Base-by-base conservation (phyloP, 2,797 vertebrate species). In the Ispidina picta region DNA sequence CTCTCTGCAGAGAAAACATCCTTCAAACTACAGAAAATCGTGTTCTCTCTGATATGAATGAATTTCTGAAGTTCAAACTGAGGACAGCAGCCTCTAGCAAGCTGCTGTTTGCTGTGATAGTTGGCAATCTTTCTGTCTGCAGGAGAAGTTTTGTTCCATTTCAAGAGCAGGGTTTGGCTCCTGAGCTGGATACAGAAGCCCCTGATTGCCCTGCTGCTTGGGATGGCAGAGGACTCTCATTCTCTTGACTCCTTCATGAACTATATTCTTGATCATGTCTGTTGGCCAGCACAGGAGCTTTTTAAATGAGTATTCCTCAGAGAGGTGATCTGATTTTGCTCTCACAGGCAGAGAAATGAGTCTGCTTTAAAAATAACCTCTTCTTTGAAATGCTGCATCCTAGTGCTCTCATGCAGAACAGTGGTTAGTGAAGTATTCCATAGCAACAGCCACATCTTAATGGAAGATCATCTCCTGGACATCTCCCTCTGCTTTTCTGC, bases 401-500 rank as follows among this genome's bases (percentile, higher is more conserved):
- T 26, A 71, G 86, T 6, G 37, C 82, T 88, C 46, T 76, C 85
- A 89, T 73, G 85, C 77, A 93, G 91, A 92, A 70, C 64, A 84
- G 87, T 77, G 92, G 83, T 71, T 74, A 88, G 80, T 21, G 52
- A 88, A 91, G 81, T 62, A 91, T 91, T 91, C 93, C 93, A 94
- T 93, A 91, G 94, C 94, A 95, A 95, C 71, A 0, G 74, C 86
- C 91, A 93, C 91, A 92, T 95, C 83, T 91, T 90, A 93, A 94
- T 91, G 93, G 86, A 76, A 58, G 83, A 95, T 92, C 78, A 91
- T 86, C 92, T 88, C 60, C 85, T 95, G 93, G 94, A 88, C 92
- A 95, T 94, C 81, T 95, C 91, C 88, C 92, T 90, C 86, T 91
- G 88, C 86, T 90, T 95, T 91, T 92, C 83, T 95, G 91, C 93